A percentile compares a stretch with the other conserved stretches of the same genome.
Evolutionary conservation across 2,113 vertebrate species (phyloP).

Genomic region (Petroica traversi): DNA sequence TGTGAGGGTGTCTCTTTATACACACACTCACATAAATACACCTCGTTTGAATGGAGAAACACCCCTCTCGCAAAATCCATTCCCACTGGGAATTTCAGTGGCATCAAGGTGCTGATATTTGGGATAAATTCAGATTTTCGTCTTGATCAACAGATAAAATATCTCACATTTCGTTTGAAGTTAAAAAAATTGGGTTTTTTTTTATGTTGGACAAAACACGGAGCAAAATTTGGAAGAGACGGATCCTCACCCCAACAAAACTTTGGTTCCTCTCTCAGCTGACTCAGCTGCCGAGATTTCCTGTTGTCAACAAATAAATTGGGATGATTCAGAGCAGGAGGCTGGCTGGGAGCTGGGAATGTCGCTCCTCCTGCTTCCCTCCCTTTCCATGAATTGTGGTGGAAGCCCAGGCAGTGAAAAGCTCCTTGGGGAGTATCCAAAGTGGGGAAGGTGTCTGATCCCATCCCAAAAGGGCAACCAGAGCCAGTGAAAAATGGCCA

Average conservation of each 20-base stretch:
- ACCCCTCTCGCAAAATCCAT: neutral
- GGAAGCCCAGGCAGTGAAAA: neutral
- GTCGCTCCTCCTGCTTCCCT: neutral
- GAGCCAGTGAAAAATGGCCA: neutral
- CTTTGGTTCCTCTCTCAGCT: neutral
- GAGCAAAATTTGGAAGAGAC: neutral
- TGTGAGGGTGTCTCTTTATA: neutral
- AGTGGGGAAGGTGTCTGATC: neutral
- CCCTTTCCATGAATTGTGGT: neutral
- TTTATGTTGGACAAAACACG: neutral
- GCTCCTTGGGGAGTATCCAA: neutral
- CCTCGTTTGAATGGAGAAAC: neutral
- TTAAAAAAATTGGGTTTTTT: fast-evolving
- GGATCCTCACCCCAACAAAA: neutral
- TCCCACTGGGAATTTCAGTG: neutral
- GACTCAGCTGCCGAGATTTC: neutral
- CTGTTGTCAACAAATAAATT: neutral
- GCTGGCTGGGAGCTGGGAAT: neutral
- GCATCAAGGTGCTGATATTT: no score
- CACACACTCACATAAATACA: neutral
- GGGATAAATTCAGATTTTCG: neutral
- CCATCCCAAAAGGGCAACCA: neutral
- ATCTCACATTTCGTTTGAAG: neutral
- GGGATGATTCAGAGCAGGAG: neutral
- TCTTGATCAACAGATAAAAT: neutral